These are phyloP conservation scores for Mormoops blainvillei DNA, from an alignment of 2,113 vertebrate genomes.

Conservation along the genomic window DNA sequence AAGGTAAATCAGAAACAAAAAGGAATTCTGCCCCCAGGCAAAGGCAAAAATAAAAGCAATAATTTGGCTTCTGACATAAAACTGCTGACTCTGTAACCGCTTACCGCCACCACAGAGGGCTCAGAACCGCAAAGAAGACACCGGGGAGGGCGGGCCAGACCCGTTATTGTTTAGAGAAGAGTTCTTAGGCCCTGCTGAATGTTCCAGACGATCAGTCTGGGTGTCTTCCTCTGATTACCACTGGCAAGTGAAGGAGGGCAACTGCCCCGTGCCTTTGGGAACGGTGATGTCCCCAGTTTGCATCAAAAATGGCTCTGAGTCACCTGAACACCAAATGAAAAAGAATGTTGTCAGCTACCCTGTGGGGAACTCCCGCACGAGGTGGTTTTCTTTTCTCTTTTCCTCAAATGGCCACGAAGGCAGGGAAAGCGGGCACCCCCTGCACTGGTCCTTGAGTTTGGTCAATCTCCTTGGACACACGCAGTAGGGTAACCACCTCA, in stretches of 20 bases:
- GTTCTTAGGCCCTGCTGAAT: slow-evolving; percentile 48
- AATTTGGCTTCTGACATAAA: slow-evolving; percentile 45
- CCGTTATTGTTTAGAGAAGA: slow-evolving; percentile 40
- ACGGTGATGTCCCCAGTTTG: neutral
- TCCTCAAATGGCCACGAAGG: neutral
- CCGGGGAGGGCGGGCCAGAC: neutral
- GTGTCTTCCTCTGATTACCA: slow-evolving; percentile 58
- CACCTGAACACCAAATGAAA: slow-evolving; percentile 28
- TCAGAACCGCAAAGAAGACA: slow-evolving; percentile 18
- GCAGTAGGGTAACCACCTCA: neutral
- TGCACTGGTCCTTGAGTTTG: no score
- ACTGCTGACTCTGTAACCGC: slow-evolving; percentile 49
- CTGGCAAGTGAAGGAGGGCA: slow-evolving; percentile 52
- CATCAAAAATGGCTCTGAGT: neutral
- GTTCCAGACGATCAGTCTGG: slow-evolving; percentile 21
- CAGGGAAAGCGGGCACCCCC: neutral
- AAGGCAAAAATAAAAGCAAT: slow-evolving; percentile 66
- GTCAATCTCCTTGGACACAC: neutral
- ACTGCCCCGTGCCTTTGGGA: slow-evolving; percentile 60
- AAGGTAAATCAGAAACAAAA: slow-evolving; percentile 69
- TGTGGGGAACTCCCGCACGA: neutral
- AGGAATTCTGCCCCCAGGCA: slow-evolving; percentile 65
- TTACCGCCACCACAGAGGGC: slow-evolving; percentile 46
- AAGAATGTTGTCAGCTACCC: neutral
- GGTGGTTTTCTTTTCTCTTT: neutral